Percentiles rank a stretch among this genome's conserved stretches.
Evolutionary conservation across 2,888 invertebrate genomes (phyloP).

Genomic region (Clepsis dumicolana): DNA sequence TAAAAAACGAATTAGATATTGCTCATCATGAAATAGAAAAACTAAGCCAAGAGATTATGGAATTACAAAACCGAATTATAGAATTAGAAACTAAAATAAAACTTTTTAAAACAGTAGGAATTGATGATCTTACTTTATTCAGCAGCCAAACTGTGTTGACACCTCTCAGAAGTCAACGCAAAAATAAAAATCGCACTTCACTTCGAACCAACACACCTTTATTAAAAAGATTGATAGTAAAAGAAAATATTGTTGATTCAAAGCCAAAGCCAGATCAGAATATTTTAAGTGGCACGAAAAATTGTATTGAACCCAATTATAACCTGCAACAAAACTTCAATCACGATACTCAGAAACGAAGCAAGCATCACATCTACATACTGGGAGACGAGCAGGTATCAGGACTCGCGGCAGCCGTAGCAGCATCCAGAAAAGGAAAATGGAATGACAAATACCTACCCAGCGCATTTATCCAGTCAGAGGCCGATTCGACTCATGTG

Average conservation of each 20-base stretch:
- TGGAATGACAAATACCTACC: constrained; percentile 9
- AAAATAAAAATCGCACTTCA: neutral
- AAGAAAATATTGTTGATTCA: neutral
- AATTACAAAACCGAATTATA: neutral
- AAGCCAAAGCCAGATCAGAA: neutral
- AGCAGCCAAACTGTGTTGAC: neutral
- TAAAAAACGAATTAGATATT: neutral
- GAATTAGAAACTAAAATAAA: neutral
- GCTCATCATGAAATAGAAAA: constrained; percentile 8
- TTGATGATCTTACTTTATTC: neutral
- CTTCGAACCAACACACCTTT: neutral
- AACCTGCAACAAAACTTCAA: no score
- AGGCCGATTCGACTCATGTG: neutral
- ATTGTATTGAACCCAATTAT: no score
- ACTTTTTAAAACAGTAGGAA: neutral
- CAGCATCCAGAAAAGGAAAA: neutral
- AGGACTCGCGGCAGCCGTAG: neutral
- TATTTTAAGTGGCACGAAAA: no score
- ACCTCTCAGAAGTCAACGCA: constrained; percentile 1
- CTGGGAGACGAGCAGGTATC: neutral
- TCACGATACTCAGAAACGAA: no score
- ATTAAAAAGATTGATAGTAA: neutral
- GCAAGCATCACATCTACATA: neutral
- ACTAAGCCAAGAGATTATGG: neutral
- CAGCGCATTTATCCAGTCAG: neutral